These are phyloP conservation scores for Neoitamus cyanurus DNA, from an alignment of 2,888 invertebrate genomes.

Conservation along the genomic window DNA sequence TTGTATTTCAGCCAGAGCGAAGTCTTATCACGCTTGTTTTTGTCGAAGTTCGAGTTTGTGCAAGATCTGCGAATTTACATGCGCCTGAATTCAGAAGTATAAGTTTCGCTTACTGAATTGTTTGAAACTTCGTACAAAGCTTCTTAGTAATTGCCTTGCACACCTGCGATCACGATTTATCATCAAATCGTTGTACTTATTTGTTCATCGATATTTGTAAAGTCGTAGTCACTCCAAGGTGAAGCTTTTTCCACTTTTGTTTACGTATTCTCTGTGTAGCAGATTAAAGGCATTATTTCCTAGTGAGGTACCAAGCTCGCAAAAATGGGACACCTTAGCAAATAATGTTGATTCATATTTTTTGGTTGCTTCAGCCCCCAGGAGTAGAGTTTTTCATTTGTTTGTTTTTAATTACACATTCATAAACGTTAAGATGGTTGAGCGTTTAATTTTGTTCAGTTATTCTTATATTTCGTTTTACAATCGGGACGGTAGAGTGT, in stretches of 20 bases:
- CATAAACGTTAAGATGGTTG: too few species aligned
- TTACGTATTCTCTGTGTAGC: not conserved
- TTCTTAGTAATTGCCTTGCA: not conserved
- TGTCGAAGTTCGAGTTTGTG: not conserved
- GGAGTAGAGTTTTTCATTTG: too few species aligned
- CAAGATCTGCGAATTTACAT: not conserved
- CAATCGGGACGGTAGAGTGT: too few species aligned
- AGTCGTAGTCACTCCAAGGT: not conserved
- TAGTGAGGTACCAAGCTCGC: too few species aligned
- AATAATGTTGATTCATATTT: too few species aligned
- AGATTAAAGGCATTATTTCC: not conserved
- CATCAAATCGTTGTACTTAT: not conserved
- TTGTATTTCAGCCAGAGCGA: not conserved
- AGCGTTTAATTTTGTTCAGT: too few species aligned
- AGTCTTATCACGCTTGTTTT: not conserved
- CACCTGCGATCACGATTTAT: not conserved
- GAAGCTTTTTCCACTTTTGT: not conserved
- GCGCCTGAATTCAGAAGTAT: not conserved
- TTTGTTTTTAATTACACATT: too few species aligned
- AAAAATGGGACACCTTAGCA: too few species aligned
- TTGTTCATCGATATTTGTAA: not conserved
- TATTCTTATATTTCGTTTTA: too few species aligned
- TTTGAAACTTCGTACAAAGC: not conserved
- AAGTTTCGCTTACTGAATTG: not conserved
- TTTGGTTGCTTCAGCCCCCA: too few species aligned